Evolutionary conservation across 1,140 invertebrate species (phyloP).

Genomic region (Pemphigus obesinymphae): DNA sequence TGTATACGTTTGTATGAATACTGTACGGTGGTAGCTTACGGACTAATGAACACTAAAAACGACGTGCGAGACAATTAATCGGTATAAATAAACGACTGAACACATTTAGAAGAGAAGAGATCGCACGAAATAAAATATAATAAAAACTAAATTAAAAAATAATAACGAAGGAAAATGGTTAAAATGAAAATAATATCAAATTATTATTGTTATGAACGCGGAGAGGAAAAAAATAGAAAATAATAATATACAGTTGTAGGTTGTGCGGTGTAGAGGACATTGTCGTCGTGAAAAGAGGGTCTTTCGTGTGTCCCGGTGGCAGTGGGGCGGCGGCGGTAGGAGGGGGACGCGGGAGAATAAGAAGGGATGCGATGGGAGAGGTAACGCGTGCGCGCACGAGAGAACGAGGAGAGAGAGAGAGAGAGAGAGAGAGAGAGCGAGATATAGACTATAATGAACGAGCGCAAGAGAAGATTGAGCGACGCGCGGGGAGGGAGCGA

Average conservation of each 20-base stretch:
- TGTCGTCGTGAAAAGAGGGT: slow-evolving; percentile 37
- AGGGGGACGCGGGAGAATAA: not conserved
- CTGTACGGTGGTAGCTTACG: not conserved
- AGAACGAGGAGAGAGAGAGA: not conserved
- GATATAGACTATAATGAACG: not conserved
- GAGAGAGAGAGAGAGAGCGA: not conserved
- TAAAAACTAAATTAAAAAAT: not conserved
- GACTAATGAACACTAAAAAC: slow-evolving; percentile 20
- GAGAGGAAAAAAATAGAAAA: not conserved
- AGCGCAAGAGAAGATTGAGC: too few species aligned
- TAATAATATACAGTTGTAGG: slow-evolving; percentile 31
- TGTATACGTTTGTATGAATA: not conserved
- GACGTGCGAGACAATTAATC: not conserved
- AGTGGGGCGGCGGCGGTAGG: not conserved
- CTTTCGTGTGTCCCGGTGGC: not conserved
- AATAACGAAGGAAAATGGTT: not conserved
- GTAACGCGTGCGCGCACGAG: not conserved
- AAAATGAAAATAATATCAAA: not conserved
- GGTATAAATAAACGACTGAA: not conserved
- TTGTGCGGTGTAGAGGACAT: slow-evolving; percentile 26
- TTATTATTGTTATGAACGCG: not conserved
- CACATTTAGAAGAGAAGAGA: not conserved
- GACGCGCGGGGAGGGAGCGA: not conserved
- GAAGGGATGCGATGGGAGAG: not conserved
- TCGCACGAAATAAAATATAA: not conserved